Percentiles rank a stretch among this genome's conserved stretches.
These are phyloP conservation scores for Acrocephalus arundinaceus DNA, from an alignment of 2,113 vertebrate genomes.

Conservation along the genomic window DNA sequence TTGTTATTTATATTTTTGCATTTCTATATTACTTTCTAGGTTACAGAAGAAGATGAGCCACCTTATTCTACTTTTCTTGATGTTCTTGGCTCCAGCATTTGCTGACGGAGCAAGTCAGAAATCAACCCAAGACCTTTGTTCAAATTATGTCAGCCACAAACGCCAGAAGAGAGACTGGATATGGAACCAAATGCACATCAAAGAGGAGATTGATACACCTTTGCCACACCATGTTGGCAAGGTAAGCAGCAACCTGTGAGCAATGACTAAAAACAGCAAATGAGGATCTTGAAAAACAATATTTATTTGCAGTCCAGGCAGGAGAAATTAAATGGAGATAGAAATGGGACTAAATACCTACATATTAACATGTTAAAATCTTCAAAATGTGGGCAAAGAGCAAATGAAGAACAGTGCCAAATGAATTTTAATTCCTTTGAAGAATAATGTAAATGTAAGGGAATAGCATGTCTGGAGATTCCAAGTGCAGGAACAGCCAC, in stretches of 20 bases:
- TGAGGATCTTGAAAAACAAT: background rate
- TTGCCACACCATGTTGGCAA: slow-evolving; percentile 81
- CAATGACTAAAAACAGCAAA: background rate
- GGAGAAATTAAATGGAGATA: background rate
- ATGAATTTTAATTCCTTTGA: background rate
- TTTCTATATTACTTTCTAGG: background rate
- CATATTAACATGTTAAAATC: background rate
- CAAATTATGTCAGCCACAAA: slow-evolving; percentile 1
- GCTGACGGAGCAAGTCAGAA: background rate
- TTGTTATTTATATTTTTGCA: background rate
- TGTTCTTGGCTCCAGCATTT: background rate
- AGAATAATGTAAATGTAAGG: background rate
- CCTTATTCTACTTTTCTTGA: background rate
- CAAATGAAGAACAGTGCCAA: background rate
- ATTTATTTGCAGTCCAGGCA: background rate
- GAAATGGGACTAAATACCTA: background rate
- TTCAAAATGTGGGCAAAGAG: background rate
- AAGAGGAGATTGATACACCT: slow-evolving; percentile 75
- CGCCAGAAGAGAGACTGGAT: slow-evolving; percentile 86
- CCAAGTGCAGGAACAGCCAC: background rate
- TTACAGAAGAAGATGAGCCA: slow-evolving; percentile 40
- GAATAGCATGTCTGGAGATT: background rate
- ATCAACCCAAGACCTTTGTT: background rate
- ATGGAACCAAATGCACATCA: slow-evolving; percentile 87
- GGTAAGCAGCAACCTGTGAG: slow-evolving; percentile 68